Base-by-base conservation (phyloP, 1,140 invertebrate genomes). In the Spodoptera frugiperda region DNA sequence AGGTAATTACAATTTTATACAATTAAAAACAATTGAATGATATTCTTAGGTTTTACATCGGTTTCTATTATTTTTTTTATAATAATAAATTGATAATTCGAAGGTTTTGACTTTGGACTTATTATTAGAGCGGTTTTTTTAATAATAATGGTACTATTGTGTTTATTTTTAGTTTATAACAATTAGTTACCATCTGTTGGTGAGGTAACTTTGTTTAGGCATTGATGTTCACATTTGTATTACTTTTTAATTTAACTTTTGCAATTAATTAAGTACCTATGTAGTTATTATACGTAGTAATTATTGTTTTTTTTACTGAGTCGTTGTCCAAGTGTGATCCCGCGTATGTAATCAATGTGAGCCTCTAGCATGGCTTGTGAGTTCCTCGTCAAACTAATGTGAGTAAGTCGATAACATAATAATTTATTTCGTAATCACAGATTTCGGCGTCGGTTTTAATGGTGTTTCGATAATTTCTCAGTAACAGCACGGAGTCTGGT, bases 1-100 rank as follows among this genome's bases (percentile, higher is more conserved):
- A 11, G n/a, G 25, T 25, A 33, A 59, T 59, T 61, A 61, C 14
- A 46, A 44, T 63, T 44, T 63, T 63, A 63, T 63, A 44, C 59
- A 63, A 19, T 63, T 44, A 63, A 19, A n/a, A 44, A 63, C 59
- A 63, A 63, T 63, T 12, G 59, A 61, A 4, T 15, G 14, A 12
- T 17, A 44, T 63, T 63, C 59, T 19, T 44, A 63, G 33, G 39
- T 63, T 63, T 19, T 14, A 39, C 39, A 61, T 39, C 33, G 39
- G 39, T 61, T 61, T 39, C 30, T 39, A 39, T 44, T 9, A 61
- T 44, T 30, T 3, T 30, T 30, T 2, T 30, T 4, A 8, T 3
- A 44, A 39, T 19, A 17, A 63, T 44, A 44, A 17, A 63, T 19
- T 63, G 0, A 14, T 30, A 19, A 63, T 44, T 44, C 15, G 59